A percentile compares a stretch with the other conserved stretches of the same genome.
phyloP scores from a whole-genome alignment of 2,888 invertebrate species.

The Mythimna ferrago region DNA sequence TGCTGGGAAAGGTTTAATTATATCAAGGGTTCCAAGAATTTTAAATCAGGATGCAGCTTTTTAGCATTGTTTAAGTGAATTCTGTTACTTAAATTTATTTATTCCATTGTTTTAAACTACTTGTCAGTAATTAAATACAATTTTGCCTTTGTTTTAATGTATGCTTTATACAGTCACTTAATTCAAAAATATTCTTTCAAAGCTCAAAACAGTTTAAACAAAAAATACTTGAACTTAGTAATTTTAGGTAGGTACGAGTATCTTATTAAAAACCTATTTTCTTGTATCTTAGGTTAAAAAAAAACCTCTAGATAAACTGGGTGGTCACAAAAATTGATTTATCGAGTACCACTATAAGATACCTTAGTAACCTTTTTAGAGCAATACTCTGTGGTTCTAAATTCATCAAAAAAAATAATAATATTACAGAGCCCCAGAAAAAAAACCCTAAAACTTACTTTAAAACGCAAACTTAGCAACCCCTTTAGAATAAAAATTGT shows the following conservation, averaged over 20 bases:
- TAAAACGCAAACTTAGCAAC: constrained; percentile 49
- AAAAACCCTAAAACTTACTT: constrained; percentile 37
- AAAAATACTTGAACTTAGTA: background rate
- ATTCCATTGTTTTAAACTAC: constrained; percentile 27
- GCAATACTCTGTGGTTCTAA: background rate
- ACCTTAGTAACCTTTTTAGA: background rate
- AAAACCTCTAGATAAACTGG: constrained; percentile 2
- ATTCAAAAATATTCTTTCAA: background rate
- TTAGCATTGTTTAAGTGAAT: constrained; percentile 24
- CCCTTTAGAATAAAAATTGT: constrained; percentile 62
- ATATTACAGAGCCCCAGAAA: constrained; percentile 23
- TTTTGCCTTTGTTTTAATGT: background rate
- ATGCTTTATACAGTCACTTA: background rate
- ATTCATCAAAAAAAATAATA: background rate
- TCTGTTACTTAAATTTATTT: constrained; percentile 9
- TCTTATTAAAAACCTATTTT: background rate
- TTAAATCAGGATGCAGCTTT: constrained; percentile 35
- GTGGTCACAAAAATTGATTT: background rate
- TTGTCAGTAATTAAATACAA: background rate
- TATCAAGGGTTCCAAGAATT: constrained; percentile 33
- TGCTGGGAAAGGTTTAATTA: constrained; percentile 60
- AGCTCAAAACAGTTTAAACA: background rate
- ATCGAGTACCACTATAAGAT: background rate
- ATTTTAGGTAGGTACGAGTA: too few relatives aligned
- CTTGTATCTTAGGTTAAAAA: background rate